Percentiles rank a stretch among this genome's conserved stretches.
Conservation (phyloP, 2,888 invertebrate species). For the Drosophila neutralis region DNA sequence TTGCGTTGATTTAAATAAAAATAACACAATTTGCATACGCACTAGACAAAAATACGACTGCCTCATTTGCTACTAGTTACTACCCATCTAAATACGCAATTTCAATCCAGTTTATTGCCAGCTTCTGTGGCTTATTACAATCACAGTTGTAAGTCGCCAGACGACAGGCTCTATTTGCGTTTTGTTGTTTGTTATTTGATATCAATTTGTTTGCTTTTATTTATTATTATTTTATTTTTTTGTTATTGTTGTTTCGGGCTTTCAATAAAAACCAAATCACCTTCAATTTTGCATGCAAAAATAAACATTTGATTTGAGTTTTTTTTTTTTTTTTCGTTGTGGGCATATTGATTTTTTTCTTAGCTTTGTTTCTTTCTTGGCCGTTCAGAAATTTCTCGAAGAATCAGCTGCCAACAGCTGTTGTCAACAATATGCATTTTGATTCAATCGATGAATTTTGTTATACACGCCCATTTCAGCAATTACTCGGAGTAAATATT, state of each 20-base stretch:
- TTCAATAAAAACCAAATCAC: slow-evolving; percentile 61
- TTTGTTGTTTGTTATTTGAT: slow-evolving; percentile 14
- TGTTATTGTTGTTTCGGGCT: slow-evolving; percentile 17
- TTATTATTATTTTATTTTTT: slow-evolving; percentile 9
- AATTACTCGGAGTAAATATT: slow-evolving; percentile 35
- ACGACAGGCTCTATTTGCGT: background rate
- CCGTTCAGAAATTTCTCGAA: slow-evolving; percentile 56
- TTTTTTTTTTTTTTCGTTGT: slow-evolving; percentile 18
- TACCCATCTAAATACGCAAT: slow-evolving; percentile 39
- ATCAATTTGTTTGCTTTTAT: slow-evolving; percentile 3
- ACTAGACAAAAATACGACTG: slow-evolving; percentile 6
- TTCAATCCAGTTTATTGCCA: slow-evolving; percentile 42
- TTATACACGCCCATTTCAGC: slow-evolving; percentile 30
- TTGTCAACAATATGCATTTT: slow-evolving; percentile 9
- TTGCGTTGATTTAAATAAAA: slow-evolving; percentile 7
- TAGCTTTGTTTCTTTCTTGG: slow-evolving; percentile 19
- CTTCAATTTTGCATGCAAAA: slow-evolving; percentile 59
- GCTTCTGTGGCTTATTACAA: slow-evolving; percentile 7
- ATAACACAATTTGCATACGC: slow-evolving; percentile 8
- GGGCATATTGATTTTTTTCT: slow-evolving; percentile 11
- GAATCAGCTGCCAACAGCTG: slow-evolving; percentile 13
- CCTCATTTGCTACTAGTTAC: background rate
- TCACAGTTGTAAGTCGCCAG: slow-evolving; percentile 14
- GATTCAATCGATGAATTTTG: slow-evolving; percentile 10
- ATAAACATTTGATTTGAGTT: slow-evolving; percentile 16